phyloP scores from a whole-genome alignment of 2,113 vertebrate species.

The Lycaon pictus region DNA sequence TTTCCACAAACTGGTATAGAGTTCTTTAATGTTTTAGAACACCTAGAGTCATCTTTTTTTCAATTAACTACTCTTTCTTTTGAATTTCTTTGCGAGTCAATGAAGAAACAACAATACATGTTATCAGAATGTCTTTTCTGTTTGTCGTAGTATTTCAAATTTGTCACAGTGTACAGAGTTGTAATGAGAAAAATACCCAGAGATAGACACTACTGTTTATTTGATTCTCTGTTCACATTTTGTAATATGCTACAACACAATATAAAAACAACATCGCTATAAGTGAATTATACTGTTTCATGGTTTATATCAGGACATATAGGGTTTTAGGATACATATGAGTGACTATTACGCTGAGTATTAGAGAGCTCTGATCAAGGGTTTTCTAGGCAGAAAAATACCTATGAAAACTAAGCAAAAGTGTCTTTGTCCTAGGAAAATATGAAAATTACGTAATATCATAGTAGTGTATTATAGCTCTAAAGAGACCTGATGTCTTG shows the following conservation, averaged over 20 bases:
- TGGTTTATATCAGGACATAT: background rate
- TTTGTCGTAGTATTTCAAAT: slow-evolving; percentile 64
- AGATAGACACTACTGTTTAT: slow-evolving; percentile 4
- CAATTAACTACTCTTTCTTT: slow-evolving; percentile 41
- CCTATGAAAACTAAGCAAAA: slow-evolving; percentile 13
- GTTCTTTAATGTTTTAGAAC: slow-evolving; percentile 63
- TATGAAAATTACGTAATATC: slow-evolving; percentile 18
- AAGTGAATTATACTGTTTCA: slow-evolving; percentile 53
- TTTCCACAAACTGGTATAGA: slow-evolving; percentile 33
- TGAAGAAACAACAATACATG: slow-evolving; percentile 11
- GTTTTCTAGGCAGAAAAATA: background rate
- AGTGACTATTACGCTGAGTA: background rate
- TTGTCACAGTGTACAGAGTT: background rate
- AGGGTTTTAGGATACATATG: slow-evolving; percentile 41
- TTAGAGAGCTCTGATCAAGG: slow-evolving; percentile 13
- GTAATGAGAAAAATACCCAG: slow-evolving; percentile 61
- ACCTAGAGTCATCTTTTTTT: slow-evolving; percentile 44
- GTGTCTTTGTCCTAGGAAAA: background rate
- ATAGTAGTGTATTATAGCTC: slow-evolving; percentile 45
- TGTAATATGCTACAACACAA: background rate
- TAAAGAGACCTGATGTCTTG: background rate
- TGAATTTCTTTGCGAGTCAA: slow-evolving; percentile 53
- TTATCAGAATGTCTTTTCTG: slow-evolving; percentile 41
- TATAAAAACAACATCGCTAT: slow-evolving; percentile 51
- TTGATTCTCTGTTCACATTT: background rate